Percentiles rank a stretch among this genome's conserved stretches.
phyloP scores from a whole-genome alignment of 2,113 vertebrate species.

The Dicrurus megarhynchus region DNA sequence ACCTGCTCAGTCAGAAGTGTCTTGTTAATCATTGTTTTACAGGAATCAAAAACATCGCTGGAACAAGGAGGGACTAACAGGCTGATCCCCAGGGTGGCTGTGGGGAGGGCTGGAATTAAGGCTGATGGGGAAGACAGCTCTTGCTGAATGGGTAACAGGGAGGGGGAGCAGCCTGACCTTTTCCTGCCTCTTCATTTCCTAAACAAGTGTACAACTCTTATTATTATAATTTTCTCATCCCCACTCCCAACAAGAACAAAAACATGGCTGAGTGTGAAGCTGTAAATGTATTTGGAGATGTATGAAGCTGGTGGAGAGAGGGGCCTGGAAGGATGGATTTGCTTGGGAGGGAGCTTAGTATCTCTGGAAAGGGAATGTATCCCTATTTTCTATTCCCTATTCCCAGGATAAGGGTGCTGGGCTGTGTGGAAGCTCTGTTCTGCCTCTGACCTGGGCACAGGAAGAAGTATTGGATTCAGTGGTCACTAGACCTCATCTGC shows the following conservation, averaged over 20 bases:
- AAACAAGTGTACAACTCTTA: background rate
- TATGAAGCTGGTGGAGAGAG: background rate
- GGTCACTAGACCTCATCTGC: background rate
- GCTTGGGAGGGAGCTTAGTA: background rate
- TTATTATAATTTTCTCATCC: background rate
- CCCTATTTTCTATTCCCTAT: background rate
- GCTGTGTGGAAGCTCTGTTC: background rate
- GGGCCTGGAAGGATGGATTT: background rate
- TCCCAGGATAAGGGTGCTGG: background rate
- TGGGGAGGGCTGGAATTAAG: background rate
- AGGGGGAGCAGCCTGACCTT: background rate
- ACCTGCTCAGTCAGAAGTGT: background rate
- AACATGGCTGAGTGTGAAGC: background rate
- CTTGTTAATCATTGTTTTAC: slow-evolving; percentile 29
- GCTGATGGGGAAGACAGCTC: background rate
- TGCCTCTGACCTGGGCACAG: background rate
- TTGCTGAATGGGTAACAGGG: background rate
- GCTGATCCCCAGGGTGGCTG: background rate
- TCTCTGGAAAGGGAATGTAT: background rate
- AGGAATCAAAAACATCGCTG: background rate
- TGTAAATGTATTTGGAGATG: background rate
- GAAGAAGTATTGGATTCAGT: background rate
- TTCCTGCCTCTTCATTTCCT: background rate
- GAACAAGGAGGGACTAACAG: background rate
- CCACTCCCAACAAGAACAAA: background rate